Evolutionary conservation across 2,797 vertebrate genomes (phyloP).

Genomic region (Vipera ursinii): DNA sequence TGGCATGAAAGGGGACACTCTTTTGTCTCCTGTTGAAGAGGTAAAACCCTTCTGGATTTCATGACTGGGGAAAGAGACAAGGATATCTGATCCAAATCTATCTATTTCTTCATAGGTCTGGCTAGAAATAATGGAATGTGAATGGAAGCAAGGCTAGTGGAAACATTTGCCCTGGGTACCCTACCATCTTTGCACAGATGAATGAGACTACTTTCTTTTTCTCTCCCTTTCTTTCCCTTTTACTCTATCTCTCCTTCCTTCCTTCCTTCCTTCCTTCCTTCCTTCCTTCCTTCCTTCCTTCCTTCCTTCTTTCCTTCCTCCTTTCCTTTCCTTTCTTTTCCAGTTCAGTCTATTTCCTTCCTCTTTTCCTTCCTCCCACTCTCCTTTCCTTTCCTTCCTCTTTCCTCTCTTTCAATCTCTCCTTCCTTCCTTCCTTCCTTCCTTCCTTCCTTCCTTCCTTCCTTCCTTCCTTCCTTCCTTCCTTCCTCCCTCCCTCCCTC

Average conservation of each 20-base stretch:
- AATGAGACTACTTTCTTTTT: background rate
- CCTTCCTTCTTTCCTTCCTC: too few relatives aligned
- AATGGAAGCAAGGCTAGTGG: background rate
- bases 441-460: too few relatives aligned
- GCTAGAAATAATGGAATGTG: background rate
- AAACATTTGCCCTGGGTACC: background rate
- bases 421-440: background rate
- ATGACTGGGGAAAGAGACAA: background rate
- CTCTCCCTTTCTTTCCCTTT: too few relatives aligned
- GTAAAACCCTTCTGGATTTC: background rate
- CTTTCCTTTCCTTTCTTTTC: too few relatives aligned
- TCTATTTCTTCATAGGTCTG: background rate
- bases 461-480: too few relatives aligned
- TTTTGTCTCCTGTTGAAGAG: background rate
- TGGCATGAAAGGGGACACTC: background rate
- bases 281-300: too few relatives aligned
- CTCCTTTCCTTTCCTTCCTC: too few relatives aligned
- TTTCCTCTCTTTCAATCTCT: too few relatives aligned
- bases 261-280: too few relatives aligned
- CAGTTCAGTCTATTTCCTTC: too few relatives aligned
- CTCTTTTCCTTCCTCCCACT: too few relatives aligned
- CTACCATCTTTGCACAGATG: background rate
- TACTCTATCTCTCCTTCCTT: fast-evolving
- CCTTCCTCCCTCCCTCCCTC: too few relatives aligned
- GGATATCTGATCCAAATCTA: background rate